Conservation (phyloP, 2,797 vertebrate genomes). For the Hippoglossus hippoglossus region DNA sequence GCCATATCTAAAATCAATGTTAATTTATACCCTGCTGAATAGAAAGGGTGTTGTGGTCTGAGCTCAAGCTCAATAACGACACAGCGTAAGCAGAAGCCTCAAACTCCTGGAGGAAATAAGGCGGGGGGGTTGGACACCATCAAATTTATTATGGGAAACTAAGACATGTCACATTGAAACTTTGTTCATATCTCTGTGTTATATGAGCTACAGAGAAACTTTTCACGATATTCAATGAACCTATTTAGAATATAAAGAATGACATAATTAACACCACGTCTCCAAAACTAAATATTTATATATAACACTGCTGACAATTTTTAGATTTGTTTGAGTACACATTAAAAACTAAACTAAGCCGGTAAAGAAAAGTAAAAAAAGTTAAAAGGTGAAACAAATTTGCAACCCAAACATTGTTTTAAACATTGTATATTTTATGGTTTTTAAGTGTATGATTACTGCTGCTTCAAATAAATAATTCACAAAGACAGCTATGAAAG, state of each 20-base stretch:
- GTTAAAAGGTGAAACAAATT: neutral
- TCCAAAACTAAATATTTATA: too few species aligned
- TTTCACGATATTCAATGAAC: neutral
- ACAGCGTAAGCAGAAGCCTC: constrained; percentile 24
- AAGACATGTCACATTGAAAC: neutral
- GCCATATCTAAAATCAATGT: constrained; percentile 66
- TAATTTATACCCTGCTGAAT: constrained; percentile 67
- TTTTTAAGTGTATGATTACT: neutral
- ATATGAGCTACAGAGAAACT: neutral
- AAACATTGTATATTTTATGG: neutral
- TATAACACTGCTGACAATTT: too few species aligned
- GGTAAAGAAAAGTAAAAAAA: too few species aligned
- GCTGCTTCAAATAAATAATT: too few species aligned
- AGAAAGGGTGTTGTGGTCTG: constrained; percentile 37
- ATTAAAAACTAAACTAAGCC: too few species aligned
- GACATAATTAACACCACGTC: too few species aligned
- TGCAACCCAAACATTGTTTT: neutral
- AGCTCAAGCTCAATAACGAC: constrained; percentile 45
- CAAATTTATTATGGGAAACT: constrained; percentile 8
- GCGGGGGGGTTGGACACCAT: neutral
- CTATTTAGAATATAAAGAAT: neutral
- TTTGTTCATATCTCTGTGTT: neutral
- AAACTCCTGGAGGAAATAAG: constrained; percentile 16
- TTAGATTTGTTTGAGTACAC: too few species aligned
- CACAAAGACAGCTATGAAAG: too few species aligned